Evolutionary conservation across 2,113 vertebrate genomes (phyloP).

Genomic region (Corapipo altera): DNA sequence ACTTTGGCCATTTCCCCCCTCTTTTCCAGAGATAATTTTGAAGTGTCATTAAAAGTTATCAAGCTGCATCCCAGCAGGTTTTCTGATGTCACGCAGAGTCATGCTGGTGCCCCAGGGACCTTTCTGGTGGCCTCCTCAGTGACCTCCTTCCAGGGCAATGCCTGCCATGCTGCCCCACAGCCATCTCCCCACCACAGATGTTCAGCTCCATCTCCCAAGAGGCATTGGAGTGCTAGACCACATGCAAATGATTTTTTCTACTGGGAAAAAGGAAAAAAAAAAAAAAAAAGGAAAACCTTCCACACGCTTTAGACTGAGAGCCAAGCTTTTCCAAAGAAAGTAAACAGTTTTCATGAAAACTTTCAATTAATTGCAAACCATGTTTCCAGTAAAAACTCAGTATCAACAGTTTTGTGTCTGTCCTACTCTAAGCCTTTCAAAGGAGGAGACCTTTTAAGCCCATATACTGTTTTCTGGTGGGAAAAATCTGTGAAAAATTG

Average conservation of each 20-base stretch:
- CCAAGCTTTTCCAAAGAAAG: conserved; percentile 21
- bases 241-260: not conserved
- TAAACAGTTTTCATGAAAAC: not conserved
- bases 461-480: not conserved
- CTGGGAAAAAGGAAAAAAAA: not conserved
- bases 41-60: not conserved
- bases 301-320: not conserved
- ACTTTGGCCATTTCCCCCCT: not conserved
- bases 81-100: not conserved
- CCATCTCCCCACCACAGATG: not conserved
- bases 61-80: not conserved
- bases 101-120: not conserved
- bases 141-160: not conserved
- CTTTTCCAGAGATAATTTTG: not conserved
- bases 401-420: not conserved
- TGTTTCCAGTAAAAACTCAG: not conserved
- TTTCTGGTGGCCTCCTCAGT: not conserved
- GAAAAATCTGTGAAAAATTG: conserved; percentile 22
- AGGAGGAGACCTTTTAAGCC: not conserved
- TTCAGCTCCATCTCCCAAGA: not conserved
- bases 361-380: not conserved
- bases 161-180: fast-evolving
- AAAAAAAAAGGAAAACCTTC: not conserved
- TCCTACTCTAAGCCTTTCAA: not conserved
- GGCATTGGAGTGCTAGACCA: not conserved